phyloP scores from a whole-genome alignment of 2,113 vertebrate genomes.

The Euleptes europaea region DNA sequence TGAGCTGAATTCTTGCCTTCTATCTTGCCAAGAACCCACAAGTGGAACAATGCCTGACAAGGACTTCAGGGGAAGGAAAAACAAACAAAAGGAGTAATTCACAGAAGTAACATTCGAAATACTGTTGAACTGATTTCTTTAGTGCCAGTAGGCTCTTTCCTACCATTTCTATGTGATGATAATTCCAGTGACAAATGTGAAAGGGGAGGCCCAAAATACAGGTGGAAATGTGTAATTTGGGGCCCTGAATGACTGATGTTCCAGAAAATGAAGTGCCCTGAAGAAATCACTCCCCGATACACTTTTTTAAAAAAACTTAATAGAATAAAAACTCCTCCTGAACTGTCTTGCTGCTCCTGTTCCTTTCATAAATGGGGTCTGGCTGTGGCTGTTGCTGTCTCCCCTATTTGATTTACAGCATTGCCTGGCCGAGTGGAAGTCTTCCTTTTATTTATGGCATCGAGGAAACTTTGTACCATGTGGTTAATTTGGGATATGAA shows the following conservation, averaged over 20 bases:
- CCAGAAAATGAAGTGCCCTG: neutral
- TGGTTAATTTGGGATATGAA: conserved; percentile 61
- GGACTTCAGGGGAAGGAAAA: neutral
- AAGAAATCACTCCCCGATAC: conserved; percentile 1
- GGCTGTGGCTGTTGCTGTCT: conserved; percentile 27
- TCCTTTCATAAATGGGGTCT: conserved; percentile 14
- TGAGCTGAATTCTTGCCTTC: neutral
- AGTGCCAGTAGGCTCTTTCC: neutral
- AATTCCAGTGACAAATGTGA: neutral
- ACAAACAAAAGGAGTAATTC: neutral
- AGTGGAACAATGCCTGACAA: neutral
- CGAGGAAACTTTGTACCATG: conserved; percentile 26
- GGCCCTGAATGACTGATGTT: neutral
- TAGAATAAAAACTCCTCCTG: conserved; percentile 4
- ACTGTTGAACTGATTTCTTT: neutral
- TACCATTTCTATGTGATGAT: neutral
- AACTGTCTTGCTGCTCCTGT: neutral
- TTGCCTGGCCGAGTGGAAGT: conserved; percentile 49
- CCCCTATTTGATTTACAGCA: conserved; percentile 48
- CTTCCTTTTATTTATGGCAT: conserved; percentile 58
- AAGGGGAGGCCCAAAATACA: neutral
- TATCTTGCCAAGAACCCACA: neutral
- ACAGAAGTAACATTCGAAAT: conserved; percentile 29
- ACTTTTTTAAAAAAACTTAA: conserved; percentile 7
- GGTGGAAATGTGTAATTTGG: conserved; percentile 1